Conservation (phyloP, 2,888 invertebrate species). For the Disparrhopalites patrizii region DNA sequence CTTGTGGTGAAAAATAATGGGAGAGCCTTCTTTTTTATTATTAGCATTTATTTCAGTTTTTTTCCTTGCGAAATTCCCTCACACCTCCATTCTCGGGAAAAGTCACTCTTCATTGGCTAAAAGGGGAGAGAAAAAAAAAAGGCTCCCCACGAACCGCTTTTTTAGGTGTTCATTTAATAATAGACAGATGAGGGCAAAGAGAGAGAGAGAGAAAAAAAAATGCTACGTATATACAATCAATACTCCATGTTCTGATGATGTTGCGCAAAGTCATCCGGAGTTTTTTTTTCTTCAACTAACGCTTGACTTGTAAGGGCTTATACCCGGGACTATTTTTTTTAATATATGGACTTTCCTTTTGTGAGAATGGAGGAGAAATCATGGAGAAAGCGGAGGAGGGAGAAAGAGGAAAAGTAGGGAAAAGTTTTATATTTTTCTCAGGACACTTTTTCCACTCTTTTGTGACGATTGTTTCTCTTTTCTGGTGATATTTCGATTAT, state of each 20-base stretch:
- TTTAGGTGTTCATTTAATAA: constrained; percentile 1
- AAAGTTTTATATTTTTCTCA: background rate
- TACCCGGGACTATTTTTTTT: background rate
- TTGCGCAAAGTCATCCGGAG: background rate
- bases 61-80: too few species aligned
- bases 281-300: background rate
- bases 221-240: constrained; percentile 2
- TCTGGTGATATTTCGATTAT: background rate
- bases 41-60: too few species aligned
- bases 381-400: background rate
- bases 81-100: too few species aligned
- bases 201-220: too few species aligned
- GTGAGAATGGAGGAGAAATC: background rate
- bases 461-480: background rate
- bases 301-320: background rate
- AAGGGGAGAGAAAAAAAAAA: background rate
- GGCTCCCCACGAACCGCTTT: background rate
- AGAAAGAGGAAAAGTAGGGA: constrained; percentile 17
- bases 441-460: background rate
- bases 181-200: background rate
- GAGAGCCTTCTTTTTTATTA: background rate
- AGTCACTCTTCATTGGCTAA: too few species aligned
- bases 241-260: background rate
- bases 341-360: too few species aligned
- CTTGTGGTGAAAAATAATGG: background rate